Evolutionary conservation across 2,797 vertebrate species (phyloP).

Genomic region (Bradypodion ventrale): DNA sequence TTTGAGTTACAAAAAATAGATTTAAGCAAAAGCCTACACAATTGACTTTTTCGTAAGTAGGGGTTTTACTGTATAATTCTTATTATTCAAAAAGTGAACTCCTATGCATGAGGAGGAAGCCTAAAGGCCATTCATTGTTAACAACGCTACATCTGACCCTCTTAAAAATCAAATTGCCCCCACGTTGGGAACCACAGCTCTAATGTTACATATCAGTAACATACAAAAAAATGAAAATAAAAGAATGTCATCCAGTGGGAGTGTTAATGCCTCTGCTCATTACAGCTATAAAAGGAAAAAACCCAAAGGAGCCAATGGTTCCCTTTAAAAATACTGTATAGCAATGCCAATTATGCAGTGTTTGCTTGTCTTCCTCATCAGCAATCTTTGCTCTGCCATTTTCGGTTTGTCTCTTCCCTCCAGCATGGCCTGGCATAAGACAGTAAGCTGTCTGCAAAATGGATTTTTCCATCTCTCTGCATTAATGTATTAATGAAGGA

Average conservation of each 20-base stretch:
- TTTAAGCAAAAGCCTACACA: no score
- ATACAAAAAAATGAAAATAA: not conserved
- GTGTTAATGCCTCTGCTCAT: no score
- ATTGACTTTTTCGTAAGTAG: no score
- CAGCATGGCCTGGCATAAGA: constrained; percentile 8
- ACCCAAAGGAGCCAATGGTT: not conserved
- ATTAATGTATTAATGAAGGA: constrained; percentile 27
- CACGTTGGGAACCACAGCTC: no score
- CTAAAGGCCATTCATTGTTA: no score
- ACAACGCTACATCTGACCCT: no score
- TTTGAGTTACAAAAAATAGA: no score
- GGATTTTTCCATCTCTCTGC: constrained; percentile 33
- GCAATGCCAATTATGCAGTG: not conserved
- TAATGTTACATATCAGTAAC: not conserved
- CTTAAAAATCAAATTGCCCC: no score
- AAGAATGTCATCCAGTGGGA: not conserved
- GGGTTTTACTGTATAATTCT: no score
- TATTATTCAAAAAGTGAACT: no score
- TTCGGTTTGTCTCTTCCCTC: not conserved
- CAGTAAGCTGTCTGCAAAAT: constrained; percentile 18
- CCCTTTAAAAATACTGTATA: not conserved
- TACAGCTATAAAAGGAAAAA: not conserved
- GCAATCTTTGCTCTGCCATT: not conserved
- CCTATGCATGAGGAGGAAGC: no score
- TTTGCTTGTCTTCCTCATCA: not conserved